phyloP scores from a whole-genome alignment of 2,888 invertebrate genomes.

The Belgica antarctica region DNA sequence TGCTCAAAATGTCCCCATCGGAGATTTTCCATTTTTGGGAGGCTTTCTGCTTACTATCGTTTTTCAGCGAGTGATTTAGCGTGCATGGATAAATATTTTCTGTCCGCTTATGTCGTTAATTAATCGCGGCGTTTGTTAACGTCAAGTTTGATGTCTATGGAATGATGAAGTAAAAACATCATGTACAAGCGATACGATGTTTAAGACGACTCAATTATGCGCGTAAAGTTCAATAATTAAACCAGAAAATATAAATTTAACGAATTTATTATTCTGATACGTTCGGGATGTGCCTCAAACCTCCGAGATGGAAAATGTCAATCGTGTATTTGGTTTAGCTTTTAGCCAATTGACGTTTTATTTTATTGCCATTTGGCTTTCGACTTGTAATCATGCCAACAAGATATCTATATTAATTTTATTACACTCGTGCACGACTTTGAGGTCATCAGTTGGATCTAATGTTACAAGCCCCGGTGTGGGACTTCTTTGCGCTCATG shows the following conservation, averaged over 20 bases:
- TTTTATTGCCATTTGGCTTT: no score
- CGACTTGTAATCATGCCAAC: background rate
- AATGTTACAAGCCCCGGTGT: background rate
- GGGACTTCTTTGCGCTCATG: background rate
- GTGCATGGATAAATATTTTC: background rate
- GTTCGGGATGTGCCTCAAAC: no score
- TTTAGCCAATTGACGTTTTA: background rate
- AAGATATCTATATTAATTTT: slow-evolving; percentile 19
- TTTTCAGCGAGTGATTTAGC: background rate
- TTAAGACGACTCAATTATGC: slow-evolving; percentile 2
- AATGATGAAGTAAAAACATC: no score
- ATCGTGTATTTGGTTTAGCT: background rate
- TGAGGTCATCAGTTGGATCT: slow-evolving; percentile 20
- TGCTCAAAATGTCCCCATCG: background rate
- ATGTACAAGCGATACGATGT: background rate
- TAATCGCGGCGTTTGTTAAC: background rate
- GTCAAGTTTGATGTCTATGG: background rate
- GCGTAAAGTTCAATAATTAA: slow-evolving; percentile 1
- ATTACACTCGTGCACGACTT: slow-evolving; percentile 19
- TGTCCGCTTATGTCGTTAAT: background rate
- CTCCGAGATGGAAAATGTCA: slow-evolving; percentile 10
- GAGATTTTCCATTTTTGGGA: slow-evolving; percentile 14
- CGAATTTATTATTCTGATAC: no score
- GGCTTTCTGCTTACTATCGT: background rate
- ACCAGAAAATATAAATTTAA: no score